phyloP scores from a whole-genome alignment of 2,888 invertebrate genomes.

The Microdon myrmicae region DNA sequence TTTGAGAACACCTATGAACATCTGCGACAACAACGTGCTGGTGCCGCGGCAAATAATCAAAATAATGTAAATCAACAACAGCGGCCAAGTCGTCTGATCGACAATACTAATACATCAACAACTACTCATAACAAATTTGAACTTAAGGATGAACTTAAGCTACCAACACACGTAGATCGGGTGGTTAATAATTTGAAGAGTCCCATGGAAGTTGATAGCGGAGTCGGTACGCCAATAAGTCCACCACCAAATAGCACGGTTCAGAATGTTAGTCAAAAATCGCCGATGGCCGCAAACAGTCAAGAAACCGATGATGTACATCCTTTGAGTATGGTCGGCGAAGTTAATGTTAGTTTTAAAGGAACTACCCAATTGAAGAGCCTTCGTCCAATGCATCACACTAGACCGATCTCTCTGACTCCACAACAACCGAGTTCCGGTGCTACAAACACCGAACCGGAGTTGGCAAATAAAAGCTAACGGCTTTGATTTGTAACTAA shows the following conservation, averaged over 20 bases:
- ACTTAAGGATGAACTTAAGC: conserved; percentile 62
- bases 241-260: conserved; percentile 67
- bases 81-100: conserved; percentile 63
- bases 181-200: conserved; percentile 62
- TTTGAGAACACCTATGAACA: conserved; percentile 78
- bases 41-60: conserved; percentile 64
- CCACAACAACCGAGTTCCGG: conserved; percentile 15
- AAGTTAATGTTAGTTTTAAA: conserved; percentile 83
- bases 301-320: conserved; percentile 68
- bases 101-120: conserved; percentile 54
- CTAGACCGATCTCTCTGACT: conserved; percentile 58
- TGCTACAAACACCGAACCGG: conserved; percentile 36
- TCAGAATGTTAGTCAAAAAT: conserved; percentile 45
- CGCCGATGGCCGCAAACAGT: conserved; percentile 58
- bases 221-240: conserved; percentile 74
- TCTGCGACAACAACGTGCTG: conserved; percentile 73
- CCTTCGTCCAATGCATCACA: conserved; percentile 70
- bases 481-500: conserved; percentile 65
- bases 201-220: conserved; percentile 70
- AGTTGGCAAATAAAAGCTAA: conserved; percentile 62
- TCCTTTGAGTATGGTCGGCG: conserved; percentile 79
- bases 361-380: conserved; percentile 84
- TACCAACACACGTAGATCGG: conserved; percentile 63
- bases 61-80: conserved; percentile 61
- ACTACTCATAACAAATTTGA: conserved; percentile 58